Evolutionary conservation across 2,888 invertebrate species (phyloP).

Genomic region (Glyphotaelius pellucidus): DNA sequence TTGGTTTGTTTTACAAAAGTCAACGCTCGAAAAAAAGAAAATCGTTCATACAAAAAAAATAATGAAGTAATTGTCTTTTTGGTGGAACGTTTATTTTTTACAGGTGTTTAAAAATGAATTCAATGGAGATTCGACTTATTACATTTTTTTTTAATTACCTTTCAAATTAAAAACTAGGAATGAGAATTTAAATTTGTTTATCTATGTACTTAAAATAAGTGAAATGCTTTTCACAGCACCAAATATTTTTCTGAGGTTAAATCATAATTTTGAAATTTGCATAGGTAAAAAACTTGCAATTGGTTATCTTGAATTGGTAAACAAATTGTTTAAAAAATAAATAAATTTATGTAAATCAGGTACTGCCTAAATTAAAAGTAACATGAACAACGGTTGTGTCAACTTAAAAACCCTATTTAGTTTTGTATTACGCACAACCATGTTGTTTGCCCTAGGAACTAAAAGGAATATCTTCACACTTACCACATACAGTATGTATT

Average conservation of each 20-base stretch:
- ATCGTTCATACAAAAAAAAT: no score
- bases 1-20: neutral
- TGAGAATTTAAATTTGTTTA: neutral
- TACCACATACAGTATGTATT: neutral
- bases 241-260: neutral
- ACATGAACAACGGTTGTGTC: slow-evolving; percentile 2
- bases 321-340: neutral
- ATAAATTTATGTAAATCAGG: neutral
- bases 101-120: neutral
- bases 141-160: neutral
- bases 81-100: no score
- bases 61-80: no score
- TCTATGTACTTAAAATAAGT: neutral
- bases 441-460: neutral
- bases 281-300: neutral
- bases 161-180: neutral
- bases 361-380: neutral
- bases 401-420: neutral
- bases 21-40: no score
- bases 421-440: neutral
- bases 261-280: neutral
- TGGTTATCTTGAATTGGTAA: neutral
- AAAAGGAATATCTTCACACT: neutral
- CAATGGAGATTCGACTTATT: neutral
- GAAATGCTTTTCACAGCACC: neutral